phyloP scores from a whole-genome alignment of 1,140 invertebrate species.

The Trypoxylus dichotomus region DNA sequence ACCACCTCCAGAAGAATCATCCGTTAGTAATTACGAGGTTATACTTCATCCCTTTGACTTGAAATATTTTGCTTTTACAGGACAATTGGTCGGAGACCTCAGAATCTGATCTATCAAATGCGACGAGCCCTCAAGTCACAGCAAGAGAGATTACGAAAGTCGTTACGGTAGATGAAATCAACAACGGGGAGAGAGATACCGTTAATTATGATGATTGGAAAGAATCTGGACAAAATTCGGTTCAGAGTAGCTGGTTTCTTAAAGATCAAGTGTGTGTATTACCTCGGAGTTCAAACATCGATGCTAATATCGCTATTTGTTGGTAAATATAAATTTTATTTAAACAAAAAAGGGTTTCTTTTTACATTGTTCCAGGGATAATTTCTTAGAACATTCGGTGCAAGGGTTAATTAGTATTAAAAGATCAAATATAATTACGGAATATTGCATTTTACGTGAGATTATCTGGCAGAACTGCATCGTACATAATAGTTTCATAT shows the following conservation, averaged over 20 bases:
- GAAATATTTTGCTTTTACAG: neutral
- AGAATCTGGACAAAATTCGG: neutral
- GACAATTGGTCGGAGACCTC: conserved; percentile 6
- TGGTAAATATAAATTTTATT: conserved; percentile 39
- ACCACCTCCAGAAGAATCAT: conserved; percentile 41
- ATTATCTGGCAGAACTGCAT: conserved; percentile 48
- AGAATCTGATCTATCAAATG: neutral
- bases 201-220: neutral
- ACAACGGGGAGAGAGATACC: neutral
- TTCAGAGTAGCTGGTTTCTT: conserved; percentile 36
- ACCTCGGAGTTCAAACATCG: conserved; percentile 41
- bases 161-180: neutral
- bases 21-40: conserved; percentile 33
- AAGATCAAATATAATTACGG: conserved; percentile 43
- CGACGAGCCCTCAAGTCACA: neutral
- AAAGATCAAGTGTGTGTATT: conserved; percentile 33
- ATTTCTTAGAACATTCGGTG: conserved; percentile 38
- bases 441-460: conserved; percentile 51
- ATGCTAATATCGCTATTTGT: conserved; percentile 46
- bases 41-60: neutral
- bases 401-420: conserved; percentile 41
- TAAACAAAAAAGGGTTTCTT: neutral
- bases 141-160: neutral
- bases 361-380: conserved; percentile 41
- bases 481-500: conserved; percentile 44